Evolutionary conservation across 2,888 invertebrate genomes (phyloP), one percentile per base, ranked within the genome.

Genomic region (Agrotis clavis): DNA sequence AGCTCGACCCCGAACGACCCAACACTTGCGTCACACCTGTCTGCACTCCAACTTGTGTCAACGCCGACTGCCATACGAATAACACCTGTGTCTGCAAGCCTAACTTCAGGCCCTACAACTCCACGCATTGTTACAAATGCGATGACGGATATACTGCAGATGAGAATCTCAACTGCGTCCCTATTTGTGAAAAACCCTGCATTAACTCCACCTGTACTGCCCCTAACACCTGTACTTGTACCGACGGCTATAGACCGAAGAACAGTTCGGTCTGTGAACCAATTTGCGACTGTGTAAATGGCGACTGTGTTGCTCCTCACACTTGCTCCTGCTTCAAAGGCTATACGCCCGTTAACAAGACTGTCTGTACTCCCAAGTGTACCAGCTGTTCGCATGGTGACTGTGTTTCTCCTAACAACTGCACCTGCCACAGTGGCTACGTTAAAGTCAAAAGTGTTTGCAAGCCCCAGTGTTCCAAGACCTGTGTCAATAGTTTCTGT

Each of bases 211-310:
- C 64, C 0, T 94, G 94, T 41, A 70, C 85, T 0, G 89, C 84
- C 0, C 93, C 93, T 0, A 86, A 92, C 41, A 77, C 66, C 1
- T 94, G 94, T 71, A 71, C 82, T 11, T 94, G 94, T 72, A 47
- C 83, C 18, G 78, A 85, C 13, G 94, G 93, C 2, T 93, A 89
- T 66, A 65, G 21, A 25, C 72, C 63, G 4, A 72, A 77, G 59
- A 88, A 90, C 50, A 78, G 79, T 21, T 85, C 82, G 0, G 72
- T 67, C 11, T 93, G 93, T 50, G 83, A 86, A 68, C 90, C 92
- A 0, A 74, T 87, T n/a, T 97, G 97, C 75, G 82, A 87, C 0
- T 97, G 97, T 64, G 86, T 92, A 1, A 97, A 97, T 85, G 90
- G 92, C 41, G 91, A 92, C 2, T 95, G 95, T 74, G 71, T 82